Conservation (phyloP, 2,888 invertebrate species). For the Pristionchus mayeri region DNA sequence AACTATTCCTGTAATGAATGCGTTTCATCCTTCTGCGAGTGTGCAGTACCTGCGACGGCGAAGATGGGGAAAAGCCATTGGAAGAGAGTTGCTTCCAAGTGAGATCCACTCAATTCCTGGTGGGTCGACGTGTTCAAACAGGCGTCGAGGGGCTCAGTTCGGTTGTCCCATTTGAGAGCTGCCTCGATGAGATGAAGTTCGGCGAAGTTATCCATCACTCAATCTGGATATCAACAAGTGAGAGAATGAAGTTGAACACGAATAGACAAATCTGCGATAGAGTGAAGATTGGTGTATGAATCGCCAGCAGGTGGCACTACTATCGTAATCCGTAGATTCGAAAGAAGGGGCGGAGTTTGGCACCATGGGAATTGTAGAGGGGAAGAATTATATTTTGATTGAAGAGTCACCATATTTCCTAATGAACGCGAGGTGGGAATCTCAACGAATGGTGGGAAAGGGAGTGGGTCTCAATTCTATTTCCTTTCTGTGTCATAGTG, state of each 20-base stretch:
- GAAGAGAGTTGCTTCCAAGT: not conserved
- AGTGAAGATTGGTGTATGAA: no score
- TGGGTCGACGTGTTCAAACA: no score
- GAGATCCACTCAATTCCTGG: not conserved
- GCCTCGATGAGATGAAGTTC: no score
- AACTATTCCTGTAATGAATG: constrained; percentile 16
- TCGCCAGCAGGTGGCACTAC: no score
- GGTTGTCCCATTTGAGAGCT: no score
- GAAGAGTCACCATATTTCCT: not conserved
- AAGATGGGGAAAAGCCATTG: not conserved
- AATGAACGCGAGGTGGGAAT: not conserved
- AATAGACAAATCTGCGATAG: not conserved
- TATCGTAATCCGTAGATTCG: not conserved
- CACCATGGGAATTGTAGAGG: not conserved
- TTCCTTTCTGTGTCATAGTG: not conserved
- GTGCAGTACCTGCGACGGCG: not conserved
- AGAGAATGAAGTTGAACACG: not conserved
- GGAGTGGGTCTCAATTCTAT: no score
- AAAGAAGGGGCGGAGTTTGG: not conserved
- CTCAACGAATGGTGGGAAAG: no score
- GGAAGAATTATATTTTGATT: not conserved
- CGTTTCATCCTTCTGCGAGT: no score
- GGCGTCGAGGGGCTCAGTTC: no score
- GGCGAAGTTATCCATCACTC: no score
- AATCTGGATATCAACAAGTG: no score